Evolutionary conservation across 1,140 invertebrate species (phyloP).

Genomic region (Drosophila nasuta): DNA sequence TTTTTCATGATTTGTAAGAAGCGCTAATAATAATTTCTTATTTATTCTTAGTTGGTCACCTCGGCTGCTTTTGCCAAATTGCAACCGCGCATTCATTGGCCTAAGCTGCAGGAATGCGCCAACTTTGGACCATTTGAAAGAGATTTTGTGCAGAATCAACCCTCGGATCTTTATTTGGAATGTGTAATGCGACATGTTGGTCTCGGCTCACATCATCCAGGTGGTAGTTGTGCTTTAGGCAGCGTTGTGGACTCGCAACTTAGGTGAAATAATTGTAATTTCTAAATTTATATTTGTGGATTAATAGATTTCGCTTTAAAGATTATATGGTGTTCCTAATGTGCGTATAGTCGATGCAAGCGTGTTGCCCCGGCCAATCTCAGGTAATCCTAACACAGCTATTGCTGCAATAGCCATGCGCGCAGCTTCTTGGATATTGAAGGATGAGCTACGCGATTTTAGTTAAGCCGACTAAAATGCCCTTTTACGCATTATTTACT

Average conservation of each 20-base stretch:
- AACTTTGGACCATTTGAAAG: constrained; percentile 77
- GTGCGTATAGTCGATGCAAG: constrained; percentile 90
- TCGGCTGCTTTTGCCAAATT: constrained; percentile 87
- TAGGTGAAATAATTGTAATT: constrained; percentile 38
- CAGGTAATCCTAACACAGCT: constrained; percentile 89
- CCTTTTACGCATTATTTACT: neutral
- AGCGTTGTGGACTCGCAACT: constrained; percentile 68
- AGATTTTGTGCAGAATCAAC: constrained; percentile 72
- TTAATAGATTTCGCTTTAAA: constrained; percentile 66
- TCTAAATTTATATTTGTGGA: neutral
- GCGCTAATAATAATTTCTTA: neutral
- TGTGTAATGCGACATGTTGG: constrained; percentile 88
- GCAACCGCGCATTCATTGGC: constrained; percentile 88
- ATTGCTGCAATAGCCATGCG: constrained; percentile 89
- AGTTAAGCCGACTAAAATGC: neutral
- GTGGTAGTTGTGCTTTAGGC: constrained; percentile 89
- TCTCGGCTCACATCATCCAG: constrained; percentile 89
- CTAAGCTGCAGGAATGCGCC: constrained; percentile 87
- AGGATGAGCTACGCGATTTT: constrained; percentile 52
- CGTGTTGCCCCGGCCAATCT: constrained; percentile 89
- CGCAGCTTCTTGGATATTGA: constrained; percentile 87
- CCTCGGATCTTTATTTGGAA: constrained; percentile 87
- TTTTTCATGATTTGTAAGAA: neutral
- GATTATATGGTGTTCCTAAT: constrained; percentile 87
- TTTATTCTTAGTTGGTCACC: constrained; percentile 72